Conservation (phyloP, 2,888 invertebrate species). For the Eristalis pertinax region DNA sequence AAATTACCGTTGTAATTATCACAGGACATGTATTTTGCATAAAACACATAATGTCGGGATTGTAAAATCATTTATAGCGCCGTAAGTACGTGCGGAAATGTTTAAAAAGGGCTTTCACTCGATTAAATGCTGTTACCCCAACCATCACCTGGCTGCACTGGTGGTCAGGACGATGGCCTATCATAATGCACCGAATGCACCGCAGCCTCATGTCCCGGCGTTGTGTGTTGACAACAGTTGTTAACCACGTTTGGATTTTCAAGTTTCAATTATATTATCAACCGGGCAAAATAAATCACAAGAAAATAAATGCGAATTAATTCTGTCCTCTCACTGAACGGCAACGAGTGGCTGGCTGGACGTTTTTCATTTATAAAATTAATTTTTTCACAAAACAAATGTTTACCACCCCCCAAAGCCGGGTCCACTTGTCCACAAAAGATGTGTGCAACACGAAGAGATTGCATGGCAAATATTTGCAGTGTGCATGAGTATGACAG, state of each 20-base stretch:
- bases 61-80: constrained; percentile 67
- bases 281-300: neutral
- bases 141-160: constrained; percentile 16
- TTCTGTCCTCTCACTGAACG: neutral
- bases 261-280: constrained; percentile 44
- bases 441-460: neutral
- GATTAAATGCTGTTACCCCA: constrained; percentile 41
- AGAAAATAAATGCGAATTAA: neutral
- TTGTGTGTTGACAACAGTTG: constrained; percentile 39
- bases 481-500: neutral
- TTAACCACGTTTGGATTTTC: constrained; percentile 36
- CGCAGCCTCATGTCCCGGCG: neutral
- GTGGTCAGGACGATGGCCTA: constrained; percentile 19
- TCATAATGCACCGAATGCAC: neutral
- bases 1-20: constrained; percentile 70
- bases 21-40: constrained; percentile 59
- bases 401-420: neutral
- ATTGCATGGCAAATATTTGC: neutral
- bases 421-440: neutral
- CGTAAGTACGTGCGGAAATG: constrained; percentile 62
- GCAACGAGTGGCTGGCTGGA: neutral
- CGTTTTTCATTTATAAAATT: constrained; percentile 18
- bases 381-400: constrained; percentile 10
- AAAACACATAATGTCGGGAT: constrained; percentile 49
- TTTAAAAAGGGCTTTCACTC: constrained; percentile 50